Evolutionary conservation across 2,797 vertebrate genomes (phyloP).

Genomic region (Notamacropus eugenii): DNA sequence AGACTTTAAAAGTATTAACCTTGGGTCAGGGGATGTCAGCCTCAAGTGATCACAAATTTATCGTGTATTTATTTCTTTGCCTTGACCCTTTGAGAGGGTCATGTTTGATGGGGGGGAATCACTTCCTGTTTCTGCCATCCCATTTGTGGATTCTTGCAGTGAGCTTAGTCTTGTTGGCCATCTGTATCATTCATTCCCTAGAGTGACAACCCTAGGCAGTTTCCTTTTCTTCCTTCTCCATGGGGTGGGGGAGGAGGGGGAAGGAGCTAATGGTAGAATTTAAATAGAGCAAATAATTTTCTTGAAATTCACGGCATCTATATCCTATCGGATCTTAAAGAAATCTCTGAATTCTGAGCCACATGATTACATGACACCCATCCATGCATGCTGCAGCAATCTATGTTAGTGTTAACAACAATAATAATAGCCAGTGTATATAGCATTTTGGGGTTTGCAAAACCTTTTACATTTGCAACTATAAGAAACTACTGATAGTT

Average conservation of each 20-base stretch:
- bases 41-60: neutral
- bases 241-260: neutral
- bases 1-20: neutral
- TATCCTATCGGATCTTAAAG: neutral
- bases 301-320: neutral
- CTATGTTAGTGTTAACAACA: neutral
- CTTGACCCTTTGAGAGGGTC: neutral
- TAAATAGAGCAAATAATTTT: neutral
- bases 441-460: neutral
- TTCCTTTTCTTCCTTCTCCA: neutral
- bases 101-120: neutral
- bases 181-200: neutral
- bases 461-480: neutral
- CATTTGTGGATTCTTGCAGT: neutral
- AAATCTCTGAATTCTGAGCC: neutral
- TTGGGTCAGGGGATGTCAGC: neutral
- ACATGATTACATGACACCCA: neutral
- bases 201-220: neutral
- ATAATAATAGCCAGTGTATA: neutral
- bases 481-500: neutral
- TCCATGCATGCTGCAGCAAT: neutral
- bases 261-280: neutral
- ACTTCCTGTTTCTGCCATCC: neutral
- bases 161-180: neutral
- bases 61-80: neutral